Conservation (phyloP, 1,140 invertebrate species). For the Brachionus rubens region DNA sequence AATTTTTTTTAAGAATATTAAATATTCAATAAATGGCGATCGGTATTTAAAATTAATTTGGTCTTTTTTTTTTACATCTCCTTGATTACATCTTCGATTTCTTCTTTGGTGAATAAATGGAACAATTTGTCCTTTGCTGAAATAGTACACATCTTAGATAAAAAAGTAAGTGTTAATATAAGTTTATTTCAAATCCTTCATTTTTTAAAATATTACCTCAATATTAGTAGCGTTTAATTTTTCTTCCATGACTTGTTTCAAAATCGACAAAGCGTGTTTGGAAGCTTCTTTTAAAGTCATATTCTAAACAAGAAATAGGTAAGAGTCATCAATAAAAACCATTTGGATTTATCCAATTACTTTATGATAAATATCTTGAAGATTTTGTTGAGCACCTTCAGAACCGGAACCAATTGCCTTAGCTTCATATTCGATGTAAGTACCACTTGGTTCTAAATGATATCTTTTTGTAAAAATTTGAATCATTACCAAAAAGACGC, state of each 20-base stretch:
- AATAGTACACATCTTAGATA: not conserved
- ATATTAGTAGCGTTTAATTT: constrained; percentile 95
- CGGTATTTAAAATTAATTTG: not conserved
- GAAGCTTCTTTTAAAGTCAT: constrained; percentile 94
- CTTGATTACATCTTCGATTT: constrained; percentile 46
- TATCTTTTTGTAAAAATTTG: constrained; percentile 63
- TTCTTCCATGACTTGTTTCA: constrained; percentile 99
- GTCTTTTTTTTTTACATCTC: not conserved
- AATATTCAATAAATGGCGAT: constrained; percentile 41
- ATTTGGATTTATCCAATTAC: constrained; percentile 59
- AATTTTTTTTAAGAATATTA: not conserved
- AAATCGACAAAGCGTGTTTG: constrained; percentile 81
- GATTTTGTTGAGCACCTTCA: constrained; percentile 95
- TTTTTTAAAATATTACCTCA: constrained; percentile 67
- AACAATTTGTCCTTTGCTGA: not conserved
- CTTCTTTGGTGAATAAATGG: constrained; percentile 41
- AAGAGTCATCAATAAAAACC: not conserved
- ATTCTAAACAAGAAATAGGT: constrained; percentile 67
- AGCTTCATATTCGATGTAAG: constrained; percentile 93
- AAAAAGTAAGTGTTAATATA: not conserved
- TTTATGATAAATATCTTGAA: constrained; percentile 81
- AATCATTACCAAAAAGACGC: not conserved
- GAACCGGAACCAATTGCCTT: constrained; percentile 99
- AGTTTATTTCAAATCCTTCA: not conserved
- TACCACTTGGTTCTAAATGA: constrained; percentile 96